These are phyloP conservation scores for Oncorhynchus keta DNA, from an alignment of 2,113 vertebrate species.

Conservation along the genomic window DNA sequence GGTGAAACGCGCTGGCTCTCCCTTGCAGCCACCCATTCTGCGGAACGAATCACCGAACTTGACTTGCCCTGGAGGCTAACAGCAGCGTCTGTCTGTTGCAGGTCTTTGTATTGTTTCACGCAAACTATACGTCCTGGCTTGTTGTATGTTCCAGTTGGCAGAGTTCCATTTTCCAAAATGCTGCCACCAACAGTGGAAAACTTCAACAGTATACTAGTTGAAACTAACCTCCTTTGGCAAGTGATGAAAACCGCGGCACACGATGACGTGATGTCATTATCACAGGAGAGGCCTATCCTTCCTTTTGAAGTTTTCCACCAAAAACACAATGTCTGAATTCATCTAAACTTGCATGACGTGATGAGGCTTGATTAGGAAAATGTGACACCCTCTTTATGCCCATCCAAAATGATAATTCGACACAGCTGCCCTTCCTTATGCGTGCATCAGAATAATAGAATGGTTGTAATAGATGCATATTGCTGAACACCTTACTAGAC, in stretches of 20 bases:
- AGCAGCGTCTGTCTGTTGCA: slow-evolving; percentile 30
- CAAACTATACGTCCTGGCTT: not conserved
- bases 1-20: not conserved
- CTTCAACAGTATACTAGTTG: not conserved
- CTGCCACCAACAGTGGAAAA: slow-evolving; percentile 3
- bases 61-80: slow-evolving; percentile 6
- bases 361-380: not conserved
- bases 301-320: not conserved
- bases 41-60: too few species aligned
- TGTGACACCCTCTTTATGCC: not conserved
- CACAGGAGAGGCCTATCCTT: not conserved
- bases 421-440: not conserved
- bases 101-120: slow-evolving; percentile 21
- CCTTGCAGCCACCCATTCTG: too few species aligned
- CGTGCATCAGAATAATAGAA: too few species aligned
- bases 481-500: not conserved
- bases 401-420: not conserved
- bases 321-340: not conserved
- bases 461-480: too few species aligned
- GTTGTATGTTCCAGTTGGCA: slow-evolving; percentile 30
- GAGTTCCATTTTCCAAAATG: slow-evolving; percentile 40
- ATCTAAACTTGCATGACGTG: not conserved
- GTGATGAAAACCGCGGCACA: not conserved
- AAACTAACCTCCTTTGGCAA: slow-evolving; percentile 15
- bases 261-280: not conserved